phyloP scores from a whole-genome alignment of 2,888 invertebrate genomes.

The Mythimna loreyi region DNA sequence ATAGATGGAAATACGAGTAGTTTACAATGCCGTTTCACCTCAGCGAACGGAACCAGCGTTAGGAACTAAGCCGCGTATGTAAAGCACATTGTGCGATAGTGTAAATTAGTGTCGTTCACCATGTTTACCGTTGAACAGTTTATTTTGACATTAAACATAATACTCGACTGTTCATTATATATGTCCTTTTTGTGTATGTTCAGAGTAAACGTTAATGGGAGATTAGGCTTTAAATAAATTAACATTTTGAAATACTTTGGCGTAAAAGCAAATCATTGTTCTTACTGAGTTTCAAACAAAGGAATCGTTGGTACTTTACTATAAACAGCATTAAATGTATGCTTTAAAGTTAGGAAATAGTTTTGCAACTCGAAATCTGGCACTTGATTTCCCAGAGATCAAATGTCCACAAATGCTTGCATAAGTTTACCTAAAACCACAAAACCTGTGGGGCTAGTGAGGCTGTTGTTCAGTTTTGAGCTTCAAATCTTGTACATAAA shows the following conservation, averaged over 20 bases:
- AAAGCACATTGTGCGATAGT: conserved; percentile 65
- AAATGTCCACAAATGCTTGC: conserved; percentile 50
- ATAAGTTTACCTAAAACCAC: conserved; percentile 54
- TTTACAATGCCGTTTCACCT: conserved; percentile 77
- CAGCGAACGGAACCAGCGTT: conserved; percentile 50
- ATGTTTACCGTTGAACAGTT: conserved; percentile 74
- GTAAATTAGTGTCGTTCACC: conserved; percentile 60
- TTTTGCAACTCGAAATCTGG: conserved; percentile 38
- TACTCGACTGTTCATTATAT: conserved; percentile 65
- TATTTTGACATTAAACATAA: conserved; percentile 76
- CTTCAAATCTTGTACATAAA: conserved; percentile 15
- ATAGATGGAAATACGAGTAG: conserved; percentile 70
- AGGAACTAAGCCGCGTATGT: conserved; percentile 72
- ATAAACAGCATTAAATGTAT: conserved; percentile 4
- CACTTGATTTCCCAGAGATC: conserved; percentile 42
- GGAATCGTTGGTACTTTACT: not conserved
- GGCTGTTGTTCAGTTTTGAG: conserved; percentile 3
- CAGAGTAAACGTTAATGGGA: conserved; percentile 65
- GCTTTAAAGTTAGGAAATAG: conserved; percentile 21
- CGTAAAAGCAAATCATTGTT: conserved; percentile 9
- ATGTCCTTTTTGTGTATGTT: conserved; percentile 63
- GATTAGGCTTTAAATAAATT: conserved; percentile 59
- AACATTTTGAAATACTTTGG: conserved; percentile 24
- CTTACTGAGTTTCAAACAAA: conserved; percentile 13
- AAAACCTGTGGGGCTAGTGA: conserved; percentile 31